phyloP scores from a whole-genome alignment of 1,140 invertebrate species.

The Drosophila nikananu region DNA sequence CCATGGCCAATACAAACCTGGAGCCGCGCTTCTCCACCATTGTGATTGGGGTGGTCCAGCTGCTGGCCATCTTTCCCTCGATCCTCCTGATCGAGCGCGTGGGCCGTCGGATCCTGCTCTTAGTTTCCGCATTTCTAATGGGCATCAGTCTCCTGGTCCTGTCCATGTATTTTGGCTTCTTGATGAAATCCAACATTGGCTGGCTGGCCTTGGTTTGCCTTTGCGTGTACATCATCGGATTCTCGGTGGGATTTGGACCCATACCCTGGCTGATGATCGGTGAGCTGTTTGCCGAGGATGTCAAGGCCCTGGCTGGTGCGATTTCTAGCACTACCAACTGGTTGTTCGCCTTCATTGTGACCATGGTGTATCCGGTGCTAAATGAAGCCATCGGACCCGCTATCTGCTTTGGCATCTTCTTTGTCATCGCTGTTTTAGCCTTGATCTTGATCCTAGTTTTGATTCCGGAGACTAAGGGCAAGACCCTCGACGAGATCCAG shows the following conservation, averaged over 20 bases:
- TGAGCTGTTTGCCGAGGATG: conserved; percentile 90
- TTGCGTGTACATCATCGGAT: conserved; percentile 91
- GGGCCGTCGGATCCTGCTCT: conserved; percentile 89
- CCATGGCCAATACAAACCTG: conserved; percentile 5
- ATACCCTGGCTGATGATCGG: conserved; percentile 92
- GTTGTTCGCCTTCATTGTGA: conserved; percentile 92
- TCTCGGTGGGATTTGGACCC: conserved; percentile 93
- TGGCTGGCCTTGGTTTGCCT: conserved; percentile 89
- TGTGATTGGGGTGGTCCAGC: conserved; percentile 90
- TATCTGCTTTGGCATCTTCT: conserved; percentile 90
- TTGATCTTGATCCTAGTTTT: conserved; percentile 87
- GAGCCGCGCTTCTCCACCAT: conserved; percentile 86
- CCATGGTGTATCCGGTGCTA: conserved; percentile 87
- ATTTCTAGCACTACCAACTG: conserved; percentile 92
- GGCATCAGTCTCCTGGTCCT: conserved; percentile 87
- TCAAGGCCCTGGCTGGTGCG: conserved; percentile 90
- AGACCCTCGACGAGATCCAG: conserved; percentile 89
- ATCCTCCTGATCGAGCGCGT: conserved; percentile 88
- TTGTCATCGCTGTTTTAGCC: conserved; percentile 87
- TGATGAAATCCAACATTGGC: conserved; percentile 85
- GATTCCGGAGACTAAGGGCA: conserved; percentile 90
- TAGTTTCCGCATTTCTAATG: conserved; percentile 89
- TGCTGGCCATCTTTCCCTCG: conserved; percentile 89
- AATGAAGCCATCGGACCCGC: conserved; percentile 85
- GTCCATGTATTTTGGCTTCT: conserved; percentile 88